Evolutionary conservation across 2,888 invertebrate genomes (phyloP).

Genomic region (Syrista parreyssii): DNA sequence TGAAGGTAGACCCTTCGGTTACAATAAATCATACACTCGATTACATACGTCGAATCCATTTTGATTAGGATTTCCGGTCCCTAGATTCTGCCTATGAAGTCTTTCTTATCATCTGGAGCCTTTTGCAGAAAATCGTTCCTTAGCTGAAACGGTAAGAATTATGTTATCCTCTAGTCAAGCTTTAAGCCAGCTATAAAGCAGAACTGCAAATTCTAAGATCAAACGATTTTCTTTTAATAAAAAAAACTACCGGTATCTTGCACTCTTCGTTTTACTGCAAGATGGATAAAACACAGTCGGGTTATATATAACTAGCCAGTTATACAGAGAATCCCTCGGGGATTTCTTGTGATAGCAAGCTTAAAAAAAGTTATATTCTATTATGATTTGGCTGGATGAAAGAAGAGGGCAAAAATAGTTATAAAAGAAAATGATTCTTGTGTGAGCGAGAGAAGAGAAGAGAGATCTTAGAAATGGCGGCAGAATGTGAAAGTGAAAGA

Average conservation of each 20-base stretch:
- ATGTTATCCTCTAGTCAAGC: background rate
- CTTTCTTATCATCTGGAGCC: no score
- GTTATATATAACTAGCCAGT: background rate
- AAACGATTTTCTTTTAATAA: background rate
- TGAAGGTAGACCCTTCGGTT: constrained; percentile 37
- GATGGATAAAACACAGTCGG: background rate
- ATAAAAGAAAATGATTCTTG: background rate
- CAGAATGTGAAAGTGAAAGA: constrained; percentile 3
- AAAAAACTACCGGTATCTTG: background rate
- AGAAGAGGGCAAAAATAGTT: background rate
- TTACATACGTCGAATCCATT: constrained; percentile 34
- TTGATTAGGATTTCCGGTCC: constrained; percentile 31
- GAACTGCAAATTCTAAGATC: background rate
- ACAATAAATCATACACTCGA: constrained; percentile 44
- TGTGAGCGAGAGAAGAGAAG: background rate
- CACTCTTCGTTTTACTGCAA: background rate
- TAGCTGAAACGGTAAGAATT: background rate
- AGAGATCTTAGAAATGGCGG: constrained; percentile 12
- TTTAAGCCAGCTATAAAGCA: background rate
- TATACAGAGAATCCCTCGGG: background rate
- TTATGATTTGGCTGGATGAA: background rate
- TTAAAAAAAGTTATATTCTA: background rate
- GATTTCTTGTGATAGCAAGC: background rate
- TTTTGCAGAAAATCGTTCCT: background rate
- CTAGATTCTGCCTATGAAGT: background rate